Evolutionary conservation across 2,888 invertebrate species (phyloP), one percentile per base, ranked within the genome.

Genomic region (Dicyrtomina minuta): DNA sequence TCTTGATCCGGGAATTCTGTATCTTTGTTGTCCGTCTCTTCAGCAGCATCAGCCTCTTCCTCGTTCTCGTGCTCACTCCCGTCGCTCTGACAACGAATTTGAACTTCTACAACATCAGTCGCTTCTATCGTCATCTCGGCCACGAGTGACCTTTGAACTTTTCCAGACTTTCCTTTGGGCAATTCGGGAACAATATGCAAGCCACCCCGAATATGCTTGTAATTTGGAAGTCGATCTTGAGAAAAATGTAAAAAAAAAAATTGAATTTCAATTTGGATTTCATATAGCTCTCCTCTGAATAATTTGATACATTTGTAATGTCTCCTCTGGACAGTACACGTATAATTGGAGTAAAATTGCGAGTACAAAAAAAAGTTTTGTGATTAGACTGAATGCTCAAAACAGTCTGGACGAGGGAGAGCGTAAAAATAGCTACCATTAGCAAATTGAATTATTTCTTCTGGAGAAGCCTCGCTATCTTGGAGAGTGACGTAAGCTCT

Each of bases 91-190:
- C 17, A n/a, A n/a, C n/a, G 17, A 1, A 10, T 49, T 49, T n/a
- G n/a, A n/a, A n/a, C 49, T n/a, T 49, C 49, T 2, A 10, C 5
- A 4, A 20, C 1, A 12, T 49, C 49, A 44, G n/a, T n/a, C n/a
- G n/a, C 44, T 43, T 43, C 15, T 20, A 43, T n/a, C n/a, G 43
- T 60, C 53, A 65, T 65, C 17, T 60, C 39, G 39, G 71, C 64
- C 3, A 72, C 74, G 2, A 75, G 67, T 12, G 70, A 60, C 20
- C 77, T 60, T n/a, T 68, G 69, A 24, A 77, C 70, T 68, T 77
- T 77, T 8, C 77, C 77, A 22, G 77, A 75, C 62, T 74, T 75
- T n/a, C 65, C 70, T 55, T 66, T 65, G 0, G 70, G 70, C 3
- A 70, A 33, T 26, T 66, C 58, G 1, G 24, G n/a, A 1, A 66